Evolutionary conservation across 2,888 invertebrate genomes (phyloP), one percentile per base, ranked within the genome.

Genomic region (Pollenia labialis): DNA sequence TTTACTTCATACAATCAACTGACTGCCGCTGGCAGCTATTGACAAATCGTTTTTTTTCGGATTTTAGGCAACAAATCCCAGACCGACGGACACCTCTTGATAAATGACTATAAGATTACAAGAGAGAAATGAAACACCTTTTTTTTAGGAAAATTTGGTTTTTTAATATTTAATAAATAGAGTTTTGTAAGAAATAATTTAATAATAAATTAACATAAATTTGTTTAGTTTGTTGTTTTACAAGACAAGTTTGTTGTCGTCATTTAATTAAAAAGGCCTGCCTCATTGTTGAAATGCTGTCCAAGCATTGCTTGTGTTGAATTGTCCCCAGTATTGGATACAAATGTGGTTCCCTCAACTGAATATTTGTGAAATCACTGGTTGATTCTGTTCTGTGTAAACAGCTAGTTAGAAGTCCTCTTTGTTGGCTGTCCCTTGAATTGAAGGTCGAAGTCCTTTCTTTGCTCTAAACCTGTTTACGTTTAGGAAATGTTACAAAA

Each of bases 401-500:
- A 54, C 11, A 69, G 60, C 14, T 40, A 18, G 40, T 71, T 23
- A 44, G 23, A 50, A 58, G 50, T 12, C 16, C 18, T 3, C 56
- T 62, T 32, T 42, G 12, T 32, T 48, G 52, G 44, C 56, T 48
- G 32, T 12, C 66, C 50, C 11, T 6, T 81, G 7, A 44, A 16
- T 58, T 16, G 58, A 8, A 62, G 40, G 60, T 69, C 60, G 48
- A 48, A 48, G 54, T 62, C 40, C 50, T 23, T 23, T 32, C 16
- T 56, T 48, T 56, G 74, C 68, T 76, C 52, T 14, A 48, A 81
- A 56, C 77, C 66, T 54, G 9, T 64, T 58, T 40, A 42, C 60
- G 81, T 84, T 85, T 77, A 79, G 87, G 88, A 88, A 87, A 46
- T 76, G 32, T 81, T 85, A 72, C 87, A 81, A 68, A 81, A 64